Percentiles rank a stretch among this genome's conserved stretches.
Evolutionary conservation across 2,113 vertebrate genomes (phyloP).

Genomic region (Alouatta palliata): DNA sequence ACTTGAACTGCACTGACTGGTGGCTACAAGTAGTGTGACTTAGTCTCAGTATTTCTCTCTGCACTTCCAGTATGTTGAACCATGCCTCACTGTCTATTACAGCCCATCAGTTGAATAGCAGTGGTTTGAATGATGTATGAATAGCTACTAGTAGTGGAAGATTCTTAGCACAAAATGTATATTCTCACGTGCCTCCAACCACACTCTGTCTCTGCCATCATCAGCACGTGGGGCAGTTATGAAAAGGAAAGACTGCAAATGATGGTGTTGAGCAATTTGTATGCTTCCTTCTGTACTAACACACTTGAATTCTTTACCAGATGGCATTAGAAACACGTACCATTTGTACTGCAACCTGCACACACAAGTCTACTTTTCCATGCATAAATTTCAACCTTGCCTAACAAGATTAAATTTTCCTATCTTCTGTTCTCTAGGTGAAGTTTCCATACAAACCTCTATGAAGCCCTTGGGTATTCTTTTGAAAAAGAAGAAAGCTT

Average conservation of each 20-base stretch:
- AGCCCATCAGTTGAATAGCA: not conserved
- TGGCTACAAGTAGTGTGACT: constrained; percentile 10
- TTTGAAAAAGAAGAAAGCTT: constrained; percentile 39
- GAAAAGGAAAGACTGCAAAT: constrained; percentile 40
- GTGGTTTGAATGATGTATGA: constrained; percentile 19
- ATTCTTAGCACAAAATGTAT: not conserved
- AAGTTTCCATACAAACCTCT: not conserved
- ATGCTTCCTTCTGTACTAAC: constrained; percentile 6
- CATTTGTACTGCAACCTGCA: constrained; percentile 15
- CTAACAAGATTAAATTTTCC: constrained; percentile 14
- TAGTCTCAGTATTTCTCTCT: not conserved
- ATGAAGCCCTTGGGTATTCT: constrained; percentile 32
- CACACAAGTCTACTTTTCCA: constrained; percentile 19
- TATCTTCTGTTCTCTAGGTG: constrained; percentile 34
- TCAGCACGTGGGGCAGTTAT: not conserved
- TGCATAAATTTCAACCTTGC: constrained; percentile 5
- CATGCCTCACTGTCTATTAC: not conserved
- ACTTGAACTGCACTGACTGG: not conserved
- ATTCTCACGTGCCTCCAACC: not conserved
- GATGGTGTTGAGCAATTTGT: not conserved
- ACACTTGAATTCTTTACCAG: constrained; percentile 30
- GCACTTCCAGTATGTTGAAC: not conserved
- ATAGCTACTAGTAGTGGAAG: not conserved
- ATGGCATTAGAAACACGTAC: not conserved
- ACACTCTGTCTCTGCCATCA: not conserved